Evolutionary conservation across 1,140 invertebrate species (phyloP).

Genomic region (Temnothorax nylanderi): DNA sequence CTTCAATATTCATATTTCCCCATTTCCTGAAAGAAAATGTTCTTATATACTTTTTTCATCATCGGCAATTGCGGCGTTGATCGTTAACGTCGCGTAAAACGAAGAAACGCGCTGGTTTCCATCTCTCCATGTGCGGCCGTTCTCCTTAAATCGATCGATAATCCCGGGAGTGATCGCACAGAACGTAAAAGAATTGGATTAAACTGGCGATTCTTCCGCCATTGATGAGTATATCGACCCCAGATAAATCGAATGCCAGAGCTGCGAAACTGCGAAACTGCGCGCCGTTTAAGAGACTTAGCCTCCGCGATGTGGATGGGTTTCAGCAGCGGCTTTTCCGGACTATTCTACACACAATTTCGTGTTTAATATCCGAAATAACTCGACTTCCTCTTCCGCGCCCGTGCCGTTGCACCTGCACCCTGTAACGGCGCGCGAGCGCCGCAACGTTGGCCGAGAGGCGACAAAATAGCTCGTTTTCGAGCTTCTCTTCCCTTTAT

Average conservation of each 20-base stretch:
- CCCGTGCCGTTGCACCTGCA: conserved; percentile 49
- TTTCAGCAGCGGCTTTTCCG: conserved; percentile 76
- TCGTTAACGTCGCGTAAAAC: conserved; percentile 21
- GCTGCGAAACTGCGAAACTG: conserved; percentile 5
- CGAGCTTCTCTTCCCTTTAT: conserved; percentile 24
- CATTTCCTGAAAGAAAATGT: background rate
- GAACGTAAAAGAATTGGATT: conserved; percentile 44
- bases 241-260: conserved; percentile 60
- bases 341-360: conserved; percentile 81
- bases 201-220: conserved; percentile 24
- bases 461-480: conserved; percentile 55
- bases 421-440: conserved; percentile 2
- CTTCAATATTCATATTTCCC: background rate
- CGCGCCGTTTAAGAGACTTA: conserved; percentile 56
- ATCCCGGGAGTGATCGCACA: conserved; percentile 19
- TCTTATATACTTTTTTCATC: background rate
- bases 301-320: conserved; percentile 33
- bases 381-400: conserved; percentile 79
- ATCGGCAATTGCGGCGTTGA: background rate
- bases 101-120: background rate
- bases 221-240: conserved; percentile 53
- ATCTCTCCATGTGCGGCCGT: background rate
- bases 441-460: conserved; percentile 42
- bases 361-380: conserved; percentile 83
- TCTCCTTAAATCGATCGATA: conserved; percentile 39